Base-by-base conservation (phyloP, 2,797 vertebrate genomes). In the Myotis daubentonii region DNA sequence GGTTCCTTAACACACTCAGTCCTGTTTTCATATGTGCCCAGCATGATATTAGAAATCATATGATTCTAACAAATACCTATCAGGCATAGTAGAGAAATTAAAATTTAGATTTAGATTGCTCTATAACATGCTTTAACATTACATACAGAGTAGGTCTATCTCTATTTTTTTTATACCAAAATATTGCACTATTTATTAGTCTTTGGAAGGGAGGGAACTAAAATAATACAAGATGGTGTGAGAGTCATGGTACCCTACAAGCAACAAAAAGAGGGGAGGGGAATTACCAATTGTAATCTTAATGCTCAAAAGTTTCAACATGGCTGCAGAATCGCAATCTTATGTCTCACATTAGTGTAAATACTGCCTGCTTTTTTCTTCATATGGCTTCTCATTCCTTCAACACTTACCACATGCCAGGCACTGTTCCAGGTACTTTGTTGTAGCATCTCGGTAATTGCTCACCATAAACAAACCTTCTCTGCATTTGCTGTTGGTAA, bases 141-240 rank as follows among this genome's bases (percentile, higher is more conserved):
- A 78, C 6, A 13, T 68, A 41, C 15, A 49, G 30, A 53, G 22
- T 47, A 86, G 7, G 23, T 51, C 19, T 91, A 47, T 57, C 11
- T 87, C 19, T 62, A 2, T 62, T 78, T 89, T 89, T 66, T 20
- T 89, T 71, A 85, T 62, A 87, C 23, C 51, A 90, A 92, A 38
- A 91, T 74, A 87, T 51, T 93, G 62, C 66, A n/a, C 38, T 91
- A 53, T 90, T 93, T 74, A 89, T 87, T 95, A 49, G 60, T 86
- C 38, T 16, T 41, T 93, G 71, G 51, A 92, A 94, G 20, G 23
- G 41, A 92, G 38, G 16, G 30, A 79, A 74, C 41, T 41, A 53
- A 86, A 86, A 53, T 53, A 72, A 87, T 92, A 44, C n/a, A 47
- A 94, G 85, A 6, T n/a, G 6, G 65, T 83, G 19, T 78, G 68